These are phyloP conservation scores for Gymnothorax javanicus DNA, from an alignment of 2,797 vertebrate genomes.

Conservation along the genomic window DNA sequence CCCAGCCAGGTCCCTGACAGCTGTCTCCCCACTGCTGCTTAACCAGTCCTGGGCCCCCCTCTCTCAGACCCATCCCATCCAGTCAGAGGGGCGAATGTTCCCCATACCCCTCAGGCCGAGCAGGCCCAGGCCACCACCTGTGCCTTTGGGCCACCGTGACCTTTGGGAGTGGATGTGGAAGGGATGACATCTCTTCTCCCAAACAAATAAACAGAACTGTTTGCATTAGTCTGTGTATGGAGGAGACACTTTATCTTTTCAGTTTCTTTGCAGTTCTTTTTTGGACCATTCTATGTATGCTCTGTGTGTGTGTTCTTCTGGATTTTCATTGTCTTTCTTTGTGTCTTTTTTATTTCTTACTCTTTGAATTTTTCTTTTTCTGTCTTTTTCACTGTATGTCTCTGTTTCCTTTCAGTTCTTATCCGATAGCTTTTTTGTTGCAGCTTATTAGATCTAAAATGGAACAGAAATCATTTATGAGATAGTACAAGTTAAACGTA, in stretches of 20 bases:
- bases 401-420: not conserved
- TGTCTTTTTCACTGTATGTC: not conserved
- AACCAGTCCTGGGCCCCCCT: conserved; percentile 49
- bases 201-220: not conserved
- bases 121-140: not conserved
- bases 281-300: not conserved
- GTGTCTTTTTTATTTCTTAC: not conserved
- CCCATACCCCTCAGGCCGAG: not conserved
- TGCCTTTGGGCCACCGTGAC: conserved; percentile 18
- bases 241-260: not conserved
- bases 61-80: conserved; percentile 28
- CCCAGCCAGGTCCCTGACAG: conserved; percentile 39
- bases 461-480: not conserved
- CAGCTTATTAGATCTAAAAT: conserved; percentile 12
- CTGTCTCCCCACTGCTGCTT: conserved; percentile 57
- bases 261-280: not conserved
- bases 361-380: not conserved
- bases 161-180: not conserved
- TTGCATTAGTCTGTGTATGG: not conserved
- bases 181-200: not conserved
- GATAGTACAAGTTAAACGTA: not conserved
- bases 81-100: not conserved
- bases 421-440: not conserved
- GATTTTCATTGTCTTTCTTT: not conserved
- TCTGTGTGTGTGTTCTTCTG: not conserved